Conservation (phyloP, 2,797 vertebrate species). For the Phalanger gymnotis region DNA sequence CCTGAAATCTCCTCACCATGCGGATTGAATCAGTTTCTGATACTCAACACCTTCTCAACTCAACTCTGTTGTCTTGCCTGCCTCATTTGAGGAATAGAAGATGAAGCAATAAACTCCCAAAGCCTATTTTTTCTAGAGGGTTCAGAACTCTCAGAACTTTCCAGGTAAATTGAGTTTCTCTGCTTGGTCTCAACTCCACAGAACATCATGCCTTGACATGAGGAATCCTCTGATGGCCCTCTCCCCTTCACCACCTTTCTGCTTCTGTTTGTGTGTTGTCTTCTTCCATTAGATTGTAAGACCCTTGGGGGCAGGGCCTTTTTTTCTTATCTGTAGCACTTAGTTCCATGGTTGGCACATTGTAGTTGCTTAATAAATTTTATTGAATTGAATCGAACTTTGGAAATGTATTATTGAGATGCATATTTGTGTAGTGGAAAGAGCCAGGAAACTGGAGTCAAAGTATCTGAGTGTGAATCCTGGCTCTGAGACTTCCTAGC, state of each 20-base stretch:
- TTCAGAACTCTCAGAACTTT: background rate
- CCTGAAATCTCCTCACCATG: background rate
- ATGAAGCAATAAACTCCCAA: background rate
- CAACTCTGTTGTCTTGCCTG: background rate
- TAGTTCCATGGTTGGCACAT: background rate
- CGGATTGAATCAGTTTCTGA: background rate
- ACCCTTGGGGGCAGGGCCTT: background rate
- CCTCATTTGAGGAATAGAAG: background rate
- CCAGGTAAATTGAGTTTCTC: background rate
- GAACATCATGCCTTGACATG: background rate
- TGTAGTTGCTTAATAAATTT: slow-evolving; percentile 3
- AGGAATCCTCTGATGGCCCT: background rate
- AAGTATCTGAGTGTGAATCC: background rate
- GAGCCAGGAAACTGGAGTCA: background rate
- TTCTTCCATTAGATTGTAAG: background rate
- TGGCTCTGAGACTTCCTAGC: background rate
- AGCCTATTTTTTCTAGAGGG: background rate
- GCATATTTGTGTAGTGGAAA: background rate
- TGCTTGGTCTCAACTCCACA: background rate
- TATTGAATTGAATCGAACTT: background rate
- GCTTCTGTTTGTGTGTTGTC: background rate
- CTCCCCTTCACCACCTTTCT: background rate
- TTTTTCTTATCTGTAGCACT: background rate
- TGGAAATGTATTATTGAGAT: background rate
- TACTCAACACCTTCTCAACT: background rate